Evolutionary conservation across 37 sponge, comb jelly and placozoan genomes (phyloP), one percentile per base, ranked within the genome.

Genomic region (Axinella damicornis): DNA sequence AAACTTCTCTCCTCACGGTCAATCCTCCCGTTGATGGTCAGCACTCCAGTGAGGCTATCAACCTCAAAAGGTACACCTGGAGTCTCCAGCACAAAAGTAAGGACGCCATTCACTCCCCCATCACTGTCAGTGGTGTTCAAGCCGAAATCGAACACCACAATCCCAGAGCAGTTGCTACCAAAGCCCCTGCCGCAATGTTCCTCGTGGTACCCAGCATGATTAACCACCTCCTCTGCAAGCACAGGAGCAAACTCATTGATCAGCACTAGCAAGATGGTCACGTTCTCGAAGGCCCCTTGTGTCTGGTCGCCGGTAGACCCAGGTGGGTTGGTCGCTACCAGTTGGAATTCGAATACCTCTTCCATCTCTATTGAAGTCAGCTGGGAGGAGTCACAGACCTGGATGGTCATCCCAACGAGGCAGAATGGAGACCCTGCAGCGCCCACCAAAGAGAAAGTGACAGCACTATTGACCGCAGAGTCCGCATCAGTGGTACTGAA

Each of bases 171-270:
- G 67, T 33, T 69, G 24, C 11, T 58, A 18, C n/a, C 22, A 22
- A 24, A 34, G 1, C 76, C 71, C 20, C 59, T 22, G 19, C 66
- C 77, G 56, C 77, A 76, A 53, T 83, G 61, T 57, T 83, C 78
- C 59, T 83, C 78, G 46, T 53, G 53, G 46, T 69, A 62, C 36
- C 69, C 70, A 1, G 67, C 35, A 34, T 28, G 58, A 0, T 38
- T 69, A 16, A 80, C 62, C 11, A 24, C 32, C 5, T 71, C 21
- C 4, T 9, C 15, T 19, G 53, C 25, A 12, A 81, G 68, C 12
- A 56, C 41, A 20, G 92, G 92, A 21, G 35, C 76, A 69, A 78
- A 87, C 28, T 92, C 89, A 80, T 92, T 92, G 57, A 84, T 68
- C 13, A 92, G 77, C 18, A 64, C 27, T 0, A 92, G 41, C 5